Percentiles rank a stretch among this genome's conserved stretches.
These are phyloP conservation scores for Parasteatoda lunata DNA, from an alignment of 2,888 invertebrate genomes.

Conservation along the genomic window DNA sequence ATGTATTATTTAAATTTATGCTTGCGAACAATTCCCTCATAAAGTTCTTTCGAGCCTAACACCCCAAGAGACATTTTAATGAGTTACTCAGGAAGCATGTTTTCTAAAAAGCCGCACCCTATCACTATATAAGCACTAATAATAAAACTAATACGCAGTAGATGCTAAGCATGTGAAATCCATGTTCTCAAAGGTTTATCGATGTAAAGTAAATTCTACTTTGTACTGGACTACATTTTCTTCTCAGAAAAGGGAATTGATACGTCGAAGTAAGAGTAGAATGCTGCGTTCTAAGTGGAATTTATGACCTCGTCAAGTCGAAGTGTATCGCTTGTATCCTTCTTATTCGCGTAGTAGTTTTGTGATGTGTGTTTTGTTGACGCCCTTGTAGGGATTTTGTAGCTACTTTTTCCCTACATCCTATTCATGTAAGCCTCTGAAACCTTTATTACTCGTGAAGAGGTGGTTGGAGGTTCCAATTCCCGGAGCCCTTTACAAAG, in stretches of 20 bases:
- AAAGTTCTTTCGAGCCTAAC: background rate
- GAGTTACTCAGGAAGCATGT: background rate
- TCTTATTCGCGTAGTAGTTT: constrained; percentile 11
- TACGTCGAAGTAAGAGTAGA: constrained; percentile 22
- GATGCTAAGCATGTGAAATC: background rate
- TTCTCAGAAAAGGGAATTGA: constrained; percentile 35
- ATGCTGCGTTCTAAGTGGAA: constrained; percentile 41
- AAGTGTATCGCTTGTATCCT: constrained; percentile 43
- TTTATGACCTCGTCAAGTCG: constrained; percentile 49
- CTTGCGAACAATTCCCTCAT: background rate
- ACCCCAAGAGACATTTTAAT: background rate
- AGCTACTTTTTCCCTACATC: constrained; percentile 3
- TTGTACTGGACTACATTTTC: background rate
- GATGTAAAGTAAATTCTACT: constrained; percentile 28
- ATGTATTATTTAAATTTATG: background rate
- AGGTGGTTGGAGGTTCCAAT: background rate
- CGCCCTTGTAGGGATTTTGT: constrained; percentile 10
- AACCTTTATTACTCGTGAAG: background rate
- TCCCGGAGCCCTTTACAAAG: background rate
- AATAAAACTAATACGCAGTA: constrained; percentile 2
- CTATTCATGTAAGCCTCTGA: background rate
- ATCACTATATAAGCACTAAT: background rate
- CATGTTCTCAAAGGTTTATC: constrained; percentile 4
- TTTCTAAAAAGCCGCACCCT: background rate
- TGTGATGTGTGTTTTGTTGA: constrained; percentile 15